Evolutionary conservation across 2,113 vertebrate genomes (phyloP).

Genomic region (Hepsetus odoe): DNA sequence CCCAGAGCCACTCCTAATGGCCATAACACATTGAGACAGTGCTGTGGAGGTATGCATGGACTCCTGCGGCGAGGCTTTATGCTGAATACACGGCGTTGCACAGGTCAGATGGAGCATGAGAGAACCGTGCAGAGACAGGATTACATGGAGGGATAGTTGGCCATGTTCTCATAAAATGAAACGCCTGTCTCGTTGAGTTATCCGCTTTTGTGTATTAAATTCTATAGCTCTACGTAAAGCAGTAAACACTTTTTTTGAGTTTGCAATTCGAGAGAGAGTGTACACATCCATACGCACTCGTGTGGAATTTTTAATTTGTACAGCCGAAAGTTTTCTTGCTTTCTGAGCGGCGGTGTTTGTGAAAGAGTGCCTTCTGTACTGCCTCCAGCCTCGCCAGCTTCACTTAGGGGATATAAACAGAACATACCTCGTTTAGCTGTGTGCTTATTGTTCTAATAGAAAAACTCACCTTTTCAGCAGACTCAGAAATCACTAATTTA

Average conservation of each 20-base stretch:
- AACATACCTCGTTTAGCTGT: conserved; percentile 24
- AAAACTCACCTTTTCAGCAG: conserved; percentile 32
- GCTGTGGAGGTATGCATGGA: conserved; percentile 44
- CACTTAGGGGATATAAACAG: background rate
- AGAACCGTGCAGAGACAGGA: conserved; percentile 20
- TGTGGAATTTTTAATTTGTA: background rate
- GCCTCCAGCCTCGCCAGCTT: conserved; percentile 2
- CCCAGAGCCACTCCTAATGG: conserved; percentile 45
- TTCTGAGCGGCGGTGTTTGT: background rate
- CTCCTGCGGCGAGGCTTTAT: conserved; percentile 20
- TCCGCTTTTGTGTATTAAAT: background rate
- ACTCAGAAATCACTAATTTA: conserved; percentile 18
- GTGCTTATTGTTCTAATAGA: conserved; percentile 36
- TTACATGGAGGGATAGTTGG: conserved; percentile 1
- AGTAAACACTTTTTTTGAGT: too few species aligned
- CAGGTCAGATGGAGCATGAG: conserved; percentile 32
- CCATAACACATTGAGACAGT: conserved; percentile 55
- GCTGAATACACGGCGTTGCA: conserved; percentile 33
- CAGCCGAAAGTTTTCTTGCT: background rate
- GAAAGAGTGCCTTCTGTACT: conserved; percentile 12
- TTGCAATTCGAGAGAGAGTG: background rate
- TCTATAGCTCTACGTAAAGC: background rate
- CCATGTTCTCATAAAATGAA: conserved; percentile 3
- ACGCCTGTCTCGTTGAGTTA: background rate
- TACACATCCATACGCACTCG: background rate